Evolutionary conservation across 2,797 vertebrate species (phyloP).

Genomic region (Semaprochilodus insignis): DNA sequence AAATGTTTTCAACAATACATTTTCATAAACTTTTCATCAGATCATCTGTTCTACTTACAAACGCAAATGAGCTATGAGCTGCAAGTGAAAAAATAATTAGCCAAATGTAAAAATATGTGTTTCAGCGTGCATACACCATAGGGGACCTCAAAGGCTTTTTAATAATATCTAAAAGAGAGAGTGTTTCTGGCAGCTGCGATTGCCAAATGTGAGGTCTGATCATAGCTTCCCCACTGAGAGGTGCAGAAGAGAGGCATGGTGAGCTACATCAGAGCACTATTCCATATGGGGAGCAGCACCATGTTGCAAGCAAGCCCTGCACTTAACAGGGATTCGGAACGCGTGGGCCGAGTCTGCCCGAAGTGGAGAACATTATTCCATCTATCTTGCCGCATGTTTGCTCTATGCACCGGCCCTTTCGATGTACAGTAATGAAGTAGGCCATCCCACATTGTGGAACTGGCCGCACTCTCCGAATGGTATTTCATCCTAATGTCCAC

Average conservation of each 20-base stretch:
- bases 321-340: conserved; percentile 35
- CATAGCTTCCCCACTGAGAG: conserved; percentile 20
- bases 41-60: no score
- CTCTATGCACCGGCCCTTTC: conserved; percentile 39
- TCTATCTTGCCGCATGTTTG: conserved; percentile 52
- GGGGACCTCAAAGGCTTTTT: background rate
- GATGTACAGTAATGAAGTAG: conserved; percentile 56
- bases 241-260: conserved; percentile 8
- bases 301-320: conserved; percentile 49
- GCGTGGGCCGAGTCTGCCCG: conserved; percentile 50
- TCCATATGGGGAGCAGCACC: conserved; percentile 33
- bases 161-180: conserved; percentile 1
- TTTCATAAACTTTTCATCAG: background rate
- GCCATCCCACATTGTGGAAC: conserved; percentile 47
- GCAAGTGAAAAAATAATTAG: background rate
- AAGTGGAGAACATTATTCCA: conserved; percentile 55
- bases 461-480: conserved; percentile 44
- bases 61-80: no score
- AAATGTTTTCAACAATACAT: background rate
- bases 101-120: background rate
- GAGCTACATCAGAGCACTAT: conserved; percentile 26
- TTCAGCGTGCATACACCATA: background rate
- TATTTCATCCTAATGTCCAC: conserved; percentile 63
- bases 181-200: conserved; percentile 14
- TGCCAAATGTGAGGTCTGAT: conserved; percentile 13